Evolutionary conservation across 2,797 vertebrate species (phyloP).

Genomic region (Salmo trutta): DNA sequence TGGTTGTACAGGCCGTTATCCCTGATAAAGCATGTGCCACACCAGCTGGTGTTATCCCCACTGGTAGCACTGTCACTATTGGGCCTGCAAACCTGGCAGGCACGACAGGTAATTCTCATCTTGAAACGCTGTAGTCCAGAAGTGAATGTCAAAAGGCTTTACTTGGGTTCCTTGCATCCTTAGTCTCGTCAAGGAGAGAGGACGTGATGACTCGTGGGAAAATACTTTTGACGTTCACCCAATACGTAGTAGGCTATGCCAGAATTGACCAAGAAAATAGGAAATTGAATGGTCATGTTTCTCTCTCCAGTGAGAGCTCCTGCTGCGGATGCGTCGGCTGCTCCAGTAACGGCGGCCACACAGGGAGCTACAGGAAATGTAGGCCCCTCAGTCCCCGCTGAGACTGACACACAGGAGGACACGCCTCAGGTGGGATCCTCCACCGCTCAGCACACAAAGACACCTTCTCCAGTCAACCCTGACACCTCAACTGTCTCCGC

Average conservation of each 20-base stretch:
- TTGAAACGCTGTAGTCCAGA: background rate
- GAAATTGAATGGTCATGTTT: background rate
- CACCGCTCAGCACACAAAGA: conserved; percentile 29
- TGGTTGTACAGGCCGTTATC: conserved; percentile 89
- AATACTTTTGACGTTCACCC: background rate
- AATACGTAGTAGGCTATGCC: background rate
- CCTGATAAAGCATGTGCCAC: conserved; percentile 80
- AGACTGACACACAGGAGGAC: conserved; percentile 55
- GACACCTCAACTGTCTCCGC: conserved; percentile 13
- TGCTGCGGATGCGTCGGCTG: conserved; percentile 39
- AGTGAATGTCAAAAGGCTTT: background rate
- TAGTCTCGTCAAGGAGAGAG: no score
- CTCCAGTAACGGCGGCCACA: conserved; percentile 46
- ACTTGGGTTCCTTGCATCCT: background rate
- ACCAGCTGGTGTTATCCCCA: conserved; percentile 39
- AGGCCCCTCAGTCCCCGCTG: conserved; percentile 24
- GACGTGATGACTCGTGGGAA: no score
- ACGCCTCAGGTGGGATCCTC: conserved; percentile 59
- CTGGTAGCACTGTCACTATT: conserved; percentile 34
- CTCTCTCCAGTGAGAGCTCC: conserved; percentile 43
- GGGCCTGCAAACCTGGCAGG: conserved; percentile 31
- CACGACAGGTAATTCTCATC: conserved; percentile 56
- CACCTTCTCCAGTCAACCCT: conserved; percentile 25
- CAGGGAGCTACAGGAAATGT: conserved; percentile 43
- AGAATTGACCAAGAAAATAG: background rate